Conservation (phyloP, 2,113 vertebrate genomes). For the Anguilla rostrata region DNA sequence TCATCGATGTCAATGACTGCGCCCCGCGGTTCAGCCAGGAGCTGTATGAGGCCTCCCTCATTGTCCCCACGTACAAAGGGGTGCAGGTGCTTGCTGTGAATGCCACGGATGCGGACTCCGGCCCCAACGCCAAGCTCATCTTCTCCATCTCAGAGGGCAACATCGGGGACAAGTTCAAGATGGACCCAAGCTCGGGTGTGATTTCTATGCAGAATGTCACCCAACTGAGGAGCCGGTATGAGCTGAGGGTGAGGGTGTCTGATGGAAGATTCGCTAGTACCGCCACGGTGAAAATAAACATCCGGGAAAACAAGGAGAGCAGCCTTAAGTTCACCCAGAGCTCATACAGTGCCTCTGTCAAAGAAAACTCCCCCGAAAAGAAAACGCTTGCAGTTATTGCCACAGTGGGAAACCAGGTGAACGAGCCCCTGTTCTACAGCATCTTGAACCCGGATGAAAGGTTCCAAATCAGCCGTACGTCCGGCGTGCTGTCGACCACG, state of each 20-base stretch:
- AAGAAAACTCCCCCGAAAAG: slow-evolving; percentile 84
- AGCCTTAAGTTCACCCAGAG: slow-evolving; percentile 86
- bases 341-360: slow-evolving; percentile 79
- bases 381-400: slow-evolving; percentile 83
- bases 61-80: slow-evolving; percentile 89
- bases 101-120: slow-evolving; percentile 87
- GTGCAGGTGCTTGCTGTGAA: slow-evolving; percentile 83
- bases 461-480: slow-evolving; percentile 89
- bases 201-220: slow-evolving; percentile 88
- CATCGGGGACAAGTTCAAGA: slow-evolving; percentile 91
- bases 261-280: slow-evolving; percentile 86
- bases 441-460: slow-evolving; percentile 91
- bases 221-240: slow-evolving; percentile 91
- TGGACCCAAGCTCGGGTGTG: slow-evolving; percentile 76
- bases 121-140: slow-evolving; percentile 81
- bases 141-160: slow-evolving; percentile 94
- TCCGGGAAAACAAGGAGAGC: slow-evolving; percentile 87
- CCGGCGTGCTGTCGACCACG: slow-evolving; percentile 88
- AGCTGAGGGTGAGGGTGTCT: slow-evolving; percentile 85
- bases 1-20: slow-evolving; percentile 93
- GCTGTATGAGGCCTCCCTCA: slow-evolving; percentile 78
- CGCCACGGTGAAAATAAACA: slow-evolving; percentile 83
- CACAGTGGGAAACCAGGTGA: slow-evolving; percentile 86
- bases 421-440: slow-evolving; percentile 88
- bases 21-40: slow-evolving; percentile 83